These are phyloP conservation scores for Rapana venosa DNA, from an alignment of 2,888 invertebrate species.

Conservation along the genomic window DNA sequence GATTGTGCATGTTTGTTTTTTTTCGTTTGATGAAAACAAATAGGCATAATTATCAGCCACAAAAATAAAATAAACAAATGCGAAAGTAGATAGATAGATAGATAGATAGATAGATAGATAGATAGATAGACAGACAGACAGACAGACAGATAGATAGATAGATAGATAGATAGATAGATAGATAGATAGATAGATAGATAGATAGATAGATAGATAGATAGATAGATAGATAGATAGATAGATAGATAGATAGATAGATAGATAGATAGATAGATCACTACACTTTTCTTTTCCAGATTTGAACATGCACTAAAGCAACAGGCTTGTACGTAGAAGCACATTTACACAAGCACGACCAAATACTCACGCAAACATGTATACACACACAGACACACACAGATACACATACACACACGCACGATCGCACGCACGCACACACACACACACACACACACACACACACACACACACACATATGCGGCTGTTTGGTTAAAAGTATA, in stretches of 20 bases:
- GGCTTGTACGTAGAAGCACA: background rate
- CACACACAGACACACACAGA: conserved; percentile 12
- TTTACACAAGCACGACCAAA: background rate
- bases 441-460: no score
- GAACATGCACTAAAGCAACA: background rate
- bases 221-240: no score
- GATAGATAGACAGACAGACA: background rate
- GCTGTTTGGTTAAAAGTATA: no score
- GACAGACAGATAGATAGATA: background rate
- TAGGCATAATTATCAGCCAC: background rate
- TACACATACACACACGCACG: conserved; percentile 22
- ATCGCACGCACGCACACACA: no score
- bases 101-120: background rate
- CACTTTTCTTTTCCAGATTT: background rate
- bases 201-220: no score
- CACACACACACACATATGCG: no score
- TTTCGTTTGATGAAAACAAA: background rate
- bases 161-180: background rate
- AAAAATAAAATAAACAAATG: background rate
- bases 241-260: no score
- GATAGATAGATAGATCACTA: no score
- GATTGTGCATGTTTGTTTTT: no score
- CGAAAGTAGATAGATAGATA: background rate
- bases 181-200: no score
- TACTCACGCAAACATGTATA: conserved; percentile 15